Evolutionary conservation across 2,888 invertebrate species (phyloP), one percentile per base, ranked within the genome.

Genomic region (Nezara viridula): DNA sequence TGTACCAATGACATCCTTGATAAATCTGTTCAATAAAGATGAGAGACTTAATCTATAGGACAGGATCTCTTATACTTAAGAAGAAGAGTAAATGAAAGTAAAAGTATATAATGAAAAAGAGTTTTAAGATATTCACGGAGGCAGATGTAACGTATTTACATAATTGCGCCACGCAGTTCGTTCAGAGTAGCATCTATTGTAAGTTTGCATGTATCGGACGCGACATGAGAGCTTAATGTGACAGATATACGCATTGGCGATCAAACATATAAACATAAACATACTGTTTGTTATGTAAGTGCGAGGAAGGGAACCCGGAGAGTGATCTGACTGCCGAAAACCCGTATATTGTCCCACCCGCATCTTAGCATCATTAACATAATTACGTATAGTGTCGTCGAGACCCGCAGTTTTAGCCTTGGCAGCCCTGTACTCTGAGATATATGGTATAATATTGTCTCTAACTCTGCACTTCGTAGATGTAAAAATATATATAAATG

Each of bases 331-430:
- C 81, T 81, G 44, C 81, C 81, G 44, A 81, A 81, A 81, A 81
- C 81, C 81, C 81, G 81, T 81, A 81, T 81, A 10, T 7, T n/a
- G 81, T n/a, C n/a, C 4, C 44, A 81, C 81, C 81, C 81, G 81
- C 81, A 81, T 81, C 44, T 44, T 24, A 14, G 12, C 44, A 10
- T 16, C 44, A 81, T 81, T 81, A 81, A 81, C 81, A 81, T 81
- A 81, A 73, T 37, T 73, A 37, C 32, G 19, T 55, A 2, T 24
- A 55, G 6, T 55, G 55, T 55, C 24, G 24, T 0, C 0, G 32
- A 2, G 12, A 37, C 37, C 66, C 21, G 66, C 37, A 19, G 66
- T 1, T 6, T 3, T 32, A 73, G 7, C 37, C 24, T 37, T 6
- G 7, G 37, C 7, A 73, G 19, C 37, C 32, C 19, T 73, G 5